Base-by-base conservation (phyloP, 2,888 invertebrate species). In the Drosophila picticornis region DNA sequence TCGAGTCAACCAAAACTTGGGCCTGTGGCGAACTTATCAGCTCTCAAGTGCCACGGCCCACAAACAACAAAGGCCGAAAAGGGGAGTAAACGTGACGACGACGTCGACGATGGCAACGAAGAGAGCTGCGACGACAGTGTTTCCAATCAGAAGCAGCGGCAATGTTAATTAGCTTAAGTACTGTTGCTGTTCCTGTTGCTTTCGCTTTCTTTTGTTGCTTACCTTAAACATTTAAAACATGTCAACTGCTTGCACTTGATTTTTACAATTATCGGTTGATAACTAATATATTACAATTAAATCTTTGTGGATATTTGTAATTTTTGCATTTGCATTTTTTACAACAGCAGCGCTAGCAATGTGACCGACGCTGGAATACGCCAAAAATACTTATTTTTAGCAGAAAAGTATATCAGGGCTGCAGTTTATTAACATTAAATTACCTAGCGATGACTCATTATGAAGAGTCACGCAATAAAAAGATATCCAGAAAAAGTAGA, bases 61-160 rank as follows among this genome's bases (percentile, higher is more conserved):
- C 77, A 72, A 61, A 72, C 72, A 81, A 84, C 84, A 86, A 81
- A 81, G 81, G 69, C 78, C 52, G 75, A 83, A 84, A 84, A 83
- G 84, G 85, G 84, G 84, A 84, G 84, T 84, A 78, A 85, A 85
- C 83, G 78, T 85, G 77, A 84, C 85, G 73, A 80, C 85, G 75
- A 77, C 71, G 65, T 64, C 57, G 34, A 52, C 63, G 65, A 65
- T 55, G 34, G 29, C 71, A 53, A 58, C 63, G 65, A 61, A 56
- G 59, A 51, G 31, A 48, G 50, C 77, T 56, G 40, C 58, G 57
- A 46, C 61, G 57, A 55, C 34, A 48, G 55, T 50, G 65, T 50
- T 29, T 72, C 78, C 72, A 79, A 79, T 79, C 79, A 75, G 76
- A 80, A 77, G 19, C 71, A 72, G 63, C 68, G 68, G 71, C 75